Conservation (phyloP, 2,797 vertebrate genomes). For the Adrianichthys oophorus region DNA sequence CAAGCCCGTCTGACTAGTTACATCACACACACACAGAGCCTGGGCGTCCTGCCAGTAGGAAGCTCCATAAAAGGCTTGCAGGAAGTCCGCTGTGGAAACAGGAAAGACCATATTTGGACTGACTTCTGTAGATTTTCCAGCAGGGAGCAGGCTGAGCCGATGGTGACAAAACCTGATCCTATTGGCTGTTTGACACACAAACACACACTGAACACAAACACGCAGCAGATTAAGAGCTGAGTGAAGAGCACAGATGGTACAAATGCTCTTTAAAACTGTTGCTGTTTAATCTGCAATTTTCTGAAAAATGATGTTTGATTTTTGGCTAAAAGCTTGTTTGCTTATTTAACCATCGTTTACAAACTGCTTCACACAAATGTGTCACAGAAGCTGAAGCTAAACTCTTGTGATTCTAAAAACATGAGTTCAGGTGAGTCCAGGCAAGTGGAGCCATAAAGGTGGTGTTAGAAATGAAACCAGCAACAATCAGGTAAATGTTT, state of each 20-base stretch:
- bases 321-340: not conserved
- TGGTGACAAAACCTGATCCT: slow-evolving; percentile 23
- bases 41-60: slow-evolving; percentile 38
- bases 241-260: not conserved
- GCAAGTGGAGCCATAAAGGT: too few relatives aligned
- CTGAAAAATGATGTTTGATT: not conserved
- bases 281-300: not conserved
- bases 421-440: too few relatives aligned
- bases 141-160: slow-evolving; percentile 8
- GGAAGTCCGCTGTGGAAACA: slow-evolving; percentile 43
- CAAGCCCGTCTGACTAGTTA: slow-evolving; percentile 18
- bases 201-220: not conserved
- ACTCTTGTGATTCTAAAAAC: too few relatives aligned
- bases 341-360: too few relatives aligned
- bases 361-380: too few relatives aligned
- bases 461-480: too few relatives aligned
- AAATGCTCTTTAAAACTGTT: not conserved
- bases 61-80: slow-evolving; percentile 51
- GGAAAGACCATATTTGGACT: slow-evolving; percentile 61
- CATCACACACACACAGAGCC: slow-evolving; percentile 5
- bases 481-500: not conserved
- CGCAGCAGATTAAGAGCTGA: not conserved
- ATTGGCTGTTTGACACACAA: slow-evolving; percentile 34
- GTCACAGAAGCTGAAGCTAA: too few relatives aligned
- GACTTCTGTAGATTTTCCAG: slow-evolving; percentile 16